Evolutionary conservation across 2,888 invertebrate species (phyloP).

Genomic region (Eristalinus aeneus): DNA sequence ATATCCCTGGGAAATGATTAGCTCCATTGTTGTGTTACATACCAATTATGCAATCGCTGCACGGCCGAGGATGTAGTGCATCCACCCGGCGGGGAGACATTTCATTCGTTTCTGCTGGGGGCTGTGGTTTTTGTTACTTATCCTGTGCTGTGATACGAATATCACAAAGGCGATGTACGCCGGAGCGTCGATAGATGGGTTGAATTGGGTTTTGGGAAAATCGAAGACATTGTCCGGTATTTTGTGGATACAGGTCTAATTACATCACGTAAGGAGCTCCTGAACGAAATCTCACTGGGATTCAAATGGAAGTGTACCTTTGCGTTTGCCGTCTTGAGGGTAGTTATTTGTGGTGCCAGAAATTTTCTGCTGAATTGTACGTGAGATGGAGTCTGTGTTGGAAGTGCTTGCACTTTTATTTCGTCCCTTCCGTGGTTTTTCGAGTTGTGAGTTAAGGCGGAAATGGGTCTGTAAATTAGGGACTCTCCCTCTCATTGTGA

Average conservation of each 20-base stretch:
- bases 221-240: not conserved
- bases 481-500: no score
- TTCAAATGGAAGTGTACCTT: not conserved
- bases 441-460: no score
- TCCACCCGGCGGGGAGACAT: not conserved
- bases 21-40: conserved; percentile 27
- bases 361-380: no score
- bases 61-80: not conserved
- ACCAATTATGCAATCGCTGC: conserved; percentile 8
- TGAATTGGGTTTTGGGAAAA: not conserved
- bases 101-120: not conserved
- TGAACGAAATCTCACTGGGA: not conserved
- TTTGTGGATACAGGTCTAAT: not conserved
- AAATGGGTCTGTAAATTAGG: no score
- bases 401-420: no score
- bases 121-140: not conserved
- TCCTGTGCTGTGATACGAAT: not conserved
- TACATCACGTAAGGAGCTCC: not conserved
- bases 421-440: no score
- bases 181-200: not conserved
- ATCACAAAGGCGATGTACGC: not conserved
- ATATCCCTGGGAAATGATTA: conserved; percentile 53
- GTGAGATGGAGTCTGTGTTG: no score
- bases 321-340: not conserved
- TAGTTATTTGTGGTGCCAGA: not conserved